Evolutionary conservation across 2,888 invertebrate genomes (phyloP), one percentile per base, ranked within the genome.

Genomic region (Pseudococcus jackbeardsleyi): DNA sequence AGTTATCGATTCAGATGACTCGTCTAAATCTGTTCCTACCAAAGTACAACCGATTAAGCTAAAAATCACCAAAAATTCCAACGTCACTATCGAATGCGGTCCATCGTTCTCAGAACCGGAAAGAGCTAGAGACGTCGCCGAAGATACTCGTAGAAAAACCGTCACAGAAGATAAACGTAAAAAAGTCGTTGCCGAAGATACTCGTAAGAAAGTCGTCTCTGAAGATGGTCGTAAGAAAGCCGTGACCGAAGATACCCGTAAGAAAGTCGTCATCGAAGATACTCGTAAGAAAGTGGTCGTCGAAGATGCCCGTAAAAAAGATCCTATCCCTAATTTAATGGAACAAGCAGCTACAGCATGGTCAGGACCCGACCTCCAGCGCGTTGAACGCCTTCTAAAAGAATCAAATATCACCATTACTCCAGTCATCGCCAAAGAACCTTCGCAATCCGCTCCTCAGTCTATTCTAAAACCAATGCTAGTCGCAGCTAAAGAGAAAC

Each of bases 351-450:
- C 68, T 6, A 42, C 48, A n/a, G 42, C 88, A 7, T 88, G 88
- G 88, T 84, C 88, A 7, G 84, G 84, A 19, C 84, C 88, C 15
- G 88, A 88, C 42, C n/a, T 88, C 17, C 64, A 64, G n/a, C 84
- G 88, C 6, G 89, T 89, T 12, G 89, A 89, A 88, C 88, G 89
- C 54, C 89, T 89, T 15, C 85, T 89, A 59, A 89, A 89, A 85
- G 89, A 89, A 88, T 89, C 89, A n/a, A 89, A 89, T 84, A 89
- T 89, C n/a, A 89, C 89, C 4, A 89, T 89, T n/a, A 89, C 89
- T 68, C 89, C 89, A 15, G 89, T 89, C 22, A 39, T 79, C 17
- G 9, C 72, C 17, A 48, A 48, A 12, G 42, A 87, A 50, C 15
- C 54, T 9, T 26, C 42, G 42, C 9, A 6, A 42, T 42, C 39